Evolutionary conservation across 2,888 invertebrate species (phyloP).

Genomic region (Napeogenes sylphis): DNA sequence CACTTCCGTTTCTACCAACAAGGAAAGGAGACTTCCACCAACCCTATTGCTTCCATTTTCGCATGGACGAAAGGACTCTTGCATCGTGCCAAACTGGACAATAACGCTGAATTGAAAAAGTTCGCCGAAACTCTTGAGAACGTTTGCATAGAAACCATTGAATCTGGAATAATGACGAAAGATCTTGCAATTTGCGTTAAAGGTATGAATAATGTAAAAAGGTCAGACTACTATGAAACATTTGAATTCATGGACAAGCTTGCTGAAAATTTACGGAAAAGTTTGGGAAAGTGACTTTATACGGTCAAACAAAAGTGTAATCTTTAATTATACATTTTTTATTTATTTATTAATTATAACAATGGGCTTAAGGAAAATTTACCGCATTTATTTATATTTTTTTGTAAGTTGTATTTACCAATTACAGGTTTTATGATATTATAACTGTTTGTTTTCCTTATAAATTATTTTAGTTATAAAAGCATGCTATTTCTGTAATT

Average conservation of each 20-base stretch:
- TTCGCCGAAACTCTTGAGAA: slow-evolving; percentile 93
- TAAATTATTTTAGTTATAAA: background rate
- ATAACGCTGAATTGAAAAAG: slow-evolving; percentile 83
- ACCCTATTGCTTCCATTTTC: slow-evolving; percentile 99
- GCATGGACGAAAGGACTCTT: slow-evolving; percentile 97
- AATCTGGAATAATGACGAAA: slow-evolving; percentile 97
- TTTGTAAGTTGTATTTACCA: slow-evolving; percentile 11
- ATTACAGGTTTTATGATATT: background rate
- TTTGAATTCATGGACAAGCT: slow-evolving; percentile 98
- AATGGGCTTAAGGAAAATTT: slow-evolving; percentile 54
- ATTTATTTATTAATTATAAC: slow-evolving; percentile 36
- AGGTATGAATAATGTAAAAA: slow-evolving; percentile 87
- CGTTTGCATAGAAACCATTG: slow-evolving; percentile 96
- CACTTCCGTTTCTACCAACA: slow-evolving; percentile 93
- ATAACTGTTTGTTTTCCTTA: no score
- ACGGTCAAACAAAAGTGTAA: slow-evolving; percentile 44
- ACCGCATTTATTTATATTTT: slow-evolving; percentile 57
- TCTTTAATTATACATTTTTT: slow-evolving; percentile 34
- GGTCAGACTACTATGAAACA: slow-evolving; percentile 95
- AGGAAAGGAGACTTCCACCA: slow-evolving; percentile 99
- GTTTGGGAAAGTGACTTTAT: slow-evolving; percentile 75
- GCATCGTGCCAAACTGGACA: slow-evolving; percentile 96
- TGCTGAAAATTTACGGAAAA: slow-evolving; percentile 89
- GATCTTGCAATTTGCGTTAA: slow-evolving; percentile 99
- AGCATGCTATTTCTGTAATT: background rate